phyloP scores from a whole-genome alignment of 2,888 invertebrate species.

The Leucophora obtusa region DNA sequence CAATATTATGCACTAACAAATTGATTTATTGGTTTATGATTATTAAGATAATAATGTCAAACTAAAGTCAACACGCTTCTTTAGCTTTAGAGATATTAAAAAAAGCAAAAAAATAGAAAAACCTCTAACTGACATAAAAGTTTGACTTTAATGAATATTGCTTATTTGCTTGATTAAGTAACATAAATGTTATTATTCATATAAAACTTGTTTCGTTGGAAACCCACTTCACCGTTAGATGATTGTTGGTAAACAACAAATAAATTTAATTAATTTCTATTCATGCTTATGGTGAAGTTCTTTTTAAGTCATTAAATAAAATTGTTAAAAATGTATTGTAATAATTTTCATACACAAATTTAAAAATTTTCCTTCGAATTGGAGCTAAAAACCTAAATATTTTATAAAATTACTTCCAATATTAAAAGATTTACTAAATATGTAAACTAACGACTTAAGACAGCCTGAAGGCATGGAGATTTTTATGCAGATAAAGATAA shows the following conservation, averaged over 20 bases:
- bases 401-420: too few relatives aligned
- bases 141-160: constrained; percentile 43
- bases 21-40: constrained; percentile 60
- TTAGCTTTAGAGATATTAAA: neutral
- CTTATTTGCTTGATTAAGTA: constrained; percentile 55
- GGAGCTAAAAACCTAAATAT: too few relatives aligned
- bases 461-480: too few relatives aligned
- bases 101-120: too few relatives aligned
- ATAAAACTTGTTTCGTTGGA: neutral
- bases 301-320: too few relatives aligned
- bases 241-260: neutral
- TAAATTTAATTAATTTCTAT: neutral
- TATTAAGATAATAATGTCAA: constrained; percentile 60
- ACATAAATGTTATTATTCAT: constrained; percentile 31
- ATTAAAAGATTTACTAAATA: too few relatives aligned
- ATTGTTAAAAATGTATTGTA: too few relatives aligned
- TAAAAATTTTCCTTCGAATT: too few relatives aligned
- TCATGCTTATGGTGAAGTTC: neutral
- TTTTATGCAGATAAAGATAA: too few relatives aligned
- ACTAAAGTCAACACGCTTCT: constrained; percentile 28
- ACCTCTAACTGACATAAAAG: neutral
- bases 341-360: too few relatives aligned
- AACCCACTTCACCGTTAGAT: neutral
- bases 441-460: too few relatives aligned
- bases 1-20: constrained; percentile 29